phyloP scores from a whole-genome alignment of 1,140 invertebrate species.

The Wasmannia auropunctata region DNA sequence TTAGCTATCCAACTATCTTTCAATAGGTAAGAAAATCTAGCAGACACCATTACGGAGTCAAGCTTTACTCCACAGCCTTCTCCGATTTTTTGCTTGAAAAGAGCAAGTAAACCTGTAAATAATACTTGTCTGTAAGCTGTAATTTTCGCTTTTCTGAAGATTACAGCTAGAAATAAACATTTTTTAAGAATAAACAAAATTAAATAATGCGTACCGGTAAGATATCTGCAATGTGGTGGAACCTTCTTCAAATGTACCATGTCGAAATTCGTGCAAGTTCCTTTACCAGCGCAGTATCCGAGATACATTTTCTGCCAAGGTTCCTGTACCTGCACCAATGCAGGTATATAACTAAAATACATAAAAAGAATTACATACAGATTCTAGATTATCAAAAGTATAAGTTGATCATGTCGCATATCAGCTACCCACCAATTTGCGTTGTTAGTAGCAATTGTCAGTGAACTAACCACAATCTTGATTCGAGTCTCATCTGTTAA shows the following conservation, averaged over 20 bases:
- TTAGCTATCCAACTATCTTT: slow-evolving; percentile 90
- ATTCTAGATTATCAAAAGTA: background rate
- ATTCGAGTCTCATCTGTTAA: slow-evolving; percentile 92
- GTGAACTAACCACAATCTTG: slow-evolving; percentile 94
- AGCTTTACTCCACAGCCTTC: slow-evolving; percentile 85
- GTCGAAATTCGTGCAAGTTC: slow-evolving; percentile 92
- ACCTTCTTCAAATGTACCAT: slow-evolving; percentile 94
- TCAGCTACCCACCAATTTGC: slow-evolving; percentile 88
- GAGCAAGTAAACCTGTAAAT: slow-evolving; percentile 88
- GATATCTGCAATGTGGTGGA: slow-evolving; percentile 93
- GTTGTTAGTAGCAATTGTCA: slow-evolving; percentile 94
- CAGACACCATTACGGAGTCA: slow-evolving; percentile 90
- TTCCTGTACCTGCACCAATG: slow-evolving; percentile 95
- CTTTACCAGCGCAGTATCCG: slow-evolving; percentile 91
- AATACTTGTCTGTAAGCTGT: slow-evolving; percentile 45
- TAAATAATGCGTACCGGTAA: slow-evolving; percentile 86
- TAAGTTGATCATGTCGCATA: background rate
- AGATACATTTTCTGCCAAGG: slow-evolving; percentile 93
- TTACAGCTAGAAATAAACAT: background rate
- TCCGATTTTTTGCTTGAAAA: slow-evolving; percentile 93
- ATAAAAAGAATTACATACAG: slow-evolving; percentile 40
- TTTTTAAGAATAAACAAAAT: background rate
- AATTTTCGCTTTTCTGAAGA: background rate
- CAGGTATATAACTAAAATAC: slow-evolving; percentile 90
- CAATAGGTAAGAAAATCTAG: slow-evolving; percentile 93